Percentiles rank a stretch among this genome's conserved stretches.
phyloP scores from a whole-genome alignment of 2,113 vertebrate species.

The Hylia prasina region DNA sequence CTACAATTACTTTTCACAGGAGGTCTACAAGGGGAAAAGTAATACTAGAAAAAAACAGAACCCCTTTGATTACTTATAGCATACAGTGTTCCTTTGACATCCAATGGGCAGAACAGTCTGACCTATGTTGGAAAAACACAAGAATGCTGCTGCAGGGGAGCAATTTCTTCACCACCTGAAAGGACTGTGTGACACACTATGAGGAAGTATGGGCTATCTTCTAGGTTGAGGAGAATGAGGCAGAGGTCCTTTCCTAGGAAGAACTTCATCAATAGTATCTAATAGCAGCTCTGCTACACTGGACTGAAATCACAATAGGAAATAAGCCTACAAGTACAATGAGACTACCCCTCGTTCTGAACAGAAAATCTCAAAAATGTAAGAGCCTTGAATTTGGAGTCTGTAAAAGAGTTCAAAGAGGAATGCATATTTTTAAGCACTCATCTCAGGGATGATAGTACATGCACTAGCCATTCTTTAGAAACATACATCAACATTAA shows the following conservation, averaged over 20 bases:
- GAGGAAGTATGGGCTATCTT: neutral
- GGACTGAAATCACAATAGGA: neutral
- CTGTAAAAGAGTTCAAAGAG: neutral
- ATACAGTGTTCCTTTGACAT: neutral
- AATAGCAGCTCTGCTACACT: neutral
- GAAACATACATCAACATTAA: neutral
- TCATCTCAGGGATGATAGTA: neutral
- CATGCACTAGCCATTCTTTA: neutral
- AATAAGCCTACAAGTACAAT: neutral
- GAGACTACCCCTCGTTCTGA: neutral
- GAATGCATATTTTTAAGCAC: neutral
- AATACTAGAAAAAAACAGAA: neutral
- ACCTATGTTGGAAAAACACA: neutral
- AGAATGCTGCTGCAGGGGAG: fast-evolving
- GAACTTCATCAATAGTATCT: neutral
- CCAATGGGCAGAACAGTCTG: neutral
- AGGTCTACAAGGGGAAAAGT: neutral
- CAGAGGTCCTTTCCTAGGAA: neutral
- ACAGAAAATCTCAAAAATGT: neutral
- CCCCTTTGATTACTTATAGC: neutral
- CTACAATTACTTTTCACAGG: neutral
- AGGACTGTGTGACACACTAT: neutral
- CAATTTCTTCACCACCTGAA: neutral
- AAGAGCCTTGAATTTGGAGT: neutral
- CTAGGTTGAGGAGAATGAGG: neutral